These are phyloP conservation scores for Orycteropus afer DNA, from an alignment of 2,113 vertebrate genomes.

Conservation along the genomic window DNA sequence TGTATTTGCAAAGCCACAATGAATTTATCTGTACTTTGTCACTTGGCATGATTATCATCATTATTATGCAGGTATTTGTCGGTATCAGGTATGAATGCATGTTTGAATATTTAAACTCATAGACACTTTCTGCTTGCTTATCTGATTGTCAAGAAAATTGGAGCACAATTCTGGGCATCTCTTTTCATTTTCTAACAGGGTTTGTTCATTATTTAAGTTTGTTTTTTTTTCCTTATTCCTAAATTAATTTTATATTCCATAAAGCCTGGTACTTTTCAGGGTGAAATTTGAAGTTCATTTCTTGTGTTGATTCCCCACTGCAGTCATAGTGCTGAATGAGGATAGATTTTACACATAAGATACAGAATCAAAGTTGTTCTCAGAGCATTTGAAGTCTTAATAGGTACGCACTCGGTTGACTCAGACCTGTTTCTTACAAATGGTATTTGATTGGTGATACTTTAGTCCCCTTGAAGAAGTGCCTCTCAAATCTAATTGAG, in stretches of 20 bases:
- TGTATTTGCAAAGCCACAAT: not conserved
- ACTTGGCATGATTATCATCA: not conserved
- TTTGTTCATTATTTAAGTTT: conserved; percentile 26
- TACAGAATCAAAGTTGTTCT: not conserved
- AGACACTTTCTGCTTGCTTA: not conserved
- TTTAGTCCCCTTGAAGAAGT: not conserved
- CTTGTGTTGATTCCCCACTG: not conserved
- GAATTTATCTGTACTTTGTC: not conserved
- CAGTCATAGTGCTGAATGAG: not conserved
- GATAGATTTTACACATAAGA: not conserved
- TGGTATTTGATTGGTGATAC: not conserved
- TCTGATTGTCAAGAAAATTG: conserved; percentile 41
- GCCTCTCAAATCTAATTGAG: not conserved
- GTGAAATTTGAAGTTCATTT: not conserved
- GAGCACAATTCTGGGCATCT: not conserved
- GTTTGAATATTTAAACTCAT: not conserved
- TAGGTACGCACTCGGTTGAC: not conserved
- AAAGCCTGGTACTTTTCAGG: conserved; percentile 3
- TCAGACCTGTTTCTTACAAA: not conserved
- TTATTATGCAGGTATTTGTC: not conserved
- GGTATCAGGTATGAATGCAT: not conserved
- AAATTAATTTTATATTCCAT: conserved; percentile 3
- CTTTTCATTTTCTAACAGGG: not conserved
- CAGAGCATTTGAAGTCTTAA: not conserved
- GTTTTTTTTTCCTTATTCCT: not conserved